Evolutionary conservation across 2,113 vertebrate species (phyloP).

Genomic region (Callionymus lyra): DNA sequence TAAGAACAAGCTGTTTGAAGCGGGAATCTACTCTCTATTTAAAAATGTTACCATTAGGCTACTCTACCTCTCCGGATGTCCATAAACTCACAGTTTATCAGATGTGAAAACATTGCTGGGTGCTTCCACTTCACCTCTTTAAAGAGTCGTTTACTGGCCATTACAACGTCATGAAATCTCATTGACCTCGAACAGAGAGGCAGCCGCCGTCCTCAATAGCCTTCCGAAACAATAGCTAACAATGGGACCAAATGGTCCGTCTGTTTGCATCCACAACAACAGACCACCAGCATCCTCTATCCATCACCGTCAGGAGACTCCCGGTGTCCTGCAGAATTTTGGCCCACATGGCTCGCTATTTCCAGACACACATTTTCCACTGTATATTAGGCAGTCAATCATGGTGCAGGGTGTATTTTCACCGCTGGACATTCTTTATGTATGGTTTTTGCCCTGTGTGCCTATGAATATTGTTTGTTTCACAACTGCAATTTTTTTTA

Average conservation of each 20-base stretch:
- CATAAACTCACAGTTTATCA: constrained; percentile 8
- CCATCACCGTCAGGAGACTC: constrained; percentile 57
- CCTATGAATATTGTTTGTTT: too few species aligned
- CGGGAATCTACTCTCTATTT: too few species aligned
- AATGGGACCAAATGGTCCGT: constrained; percentile 66
- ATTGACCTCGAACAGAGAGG: constrained; percentile 43
- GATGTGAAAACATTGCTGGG: constrained; percentile 6
- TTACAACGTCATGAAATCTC: constrained; percentile 45
- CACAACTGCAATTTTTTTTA: too few species aligned
- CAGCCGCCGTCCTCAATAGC: constrained; percentile 33
- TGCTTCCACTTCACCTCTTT: constrained; percentile 25
- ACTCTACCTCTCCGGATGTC: too few species aligned
- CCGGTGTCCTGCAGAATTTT: constrained; percentile 27
- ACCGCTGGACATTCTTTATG: constrained; percentile 1
- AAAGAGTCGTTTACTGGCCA: constrained; percentile 47
- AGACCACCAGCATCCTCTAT: constrained; percentile 63
- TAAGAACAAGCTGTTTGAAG: too few species aligned
- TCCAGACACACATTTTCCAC: constrained; percentile 22
- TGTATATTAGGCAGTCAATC: constrained; percentile 16
- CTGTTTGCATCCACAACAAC: constrained; percentile 55
- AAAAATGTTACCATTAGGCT: too few species aligned
- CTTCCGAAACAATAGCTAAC: constrained; percentile 45
- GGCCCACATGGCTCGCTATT: constrained; percentile 29
- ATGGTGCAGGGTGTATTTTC: not conserved
- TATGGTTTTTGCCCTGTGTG: not conserved